Evolutionary conservation across 2,797 vertebrate species (phyloP).

Genomic region (Clarias platycephalus): DNA sequence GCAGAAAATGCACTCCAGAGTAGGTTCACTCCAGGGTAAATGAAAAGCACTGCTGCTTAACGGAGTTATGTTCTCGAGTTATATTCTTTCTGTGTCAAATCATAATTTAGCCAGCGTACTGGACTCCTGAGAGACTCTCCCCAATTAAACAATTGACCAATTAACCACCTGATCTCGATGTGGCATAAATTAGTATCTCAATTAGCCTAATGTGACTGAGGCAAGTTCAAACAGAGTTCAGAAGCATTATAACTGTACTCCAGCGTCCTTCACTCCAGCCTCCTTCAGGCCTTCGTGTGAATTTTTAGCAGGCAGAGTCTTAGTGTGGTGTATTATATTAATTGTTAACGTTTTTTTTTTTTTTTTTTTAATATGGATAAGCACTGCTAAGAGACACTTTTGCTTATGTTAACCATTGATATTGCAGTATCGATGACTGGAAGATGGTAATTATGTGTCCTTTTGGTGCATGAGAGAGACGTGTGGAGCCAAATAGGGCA

Average conservation of each 20-base stretch:
- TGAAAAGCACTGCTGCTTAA: background rate
- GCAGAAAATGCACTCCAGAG: background rate
- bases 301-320: background rate
- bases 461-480: background rate
- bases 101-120: conserved; percentile 2
- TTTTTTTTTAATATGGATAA: background rate
- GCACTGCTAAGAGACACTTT: background rate
- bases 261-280: background rate
- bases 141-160: conserved; percentile 45
- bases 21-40: background rate
- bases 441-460: background rate
- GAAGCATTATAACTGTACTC: conserved; percentile 2
- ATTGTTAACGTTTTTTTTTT: background rate
- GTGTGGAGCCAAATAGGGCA: background rate
- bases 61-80: background rate
- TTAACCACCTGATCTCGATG: conserved; percentile 42
- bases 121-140: conserved; percentile 25
- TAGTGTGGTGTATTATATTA: background rate
- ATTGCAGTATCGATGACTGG: background rate
- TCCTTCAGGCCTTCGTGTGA: background rate
- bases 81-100: conserved; percentile 10
- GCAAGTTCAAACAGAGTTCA: conserved; percentile 47
- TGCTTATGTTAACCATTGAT: background rate
- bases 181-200: conserved; percentile 40
- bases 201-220: conserved; percentile 37